Conservation (phyloP, 2,888 invertebrate species). For the Apodemia zela region DNA sequence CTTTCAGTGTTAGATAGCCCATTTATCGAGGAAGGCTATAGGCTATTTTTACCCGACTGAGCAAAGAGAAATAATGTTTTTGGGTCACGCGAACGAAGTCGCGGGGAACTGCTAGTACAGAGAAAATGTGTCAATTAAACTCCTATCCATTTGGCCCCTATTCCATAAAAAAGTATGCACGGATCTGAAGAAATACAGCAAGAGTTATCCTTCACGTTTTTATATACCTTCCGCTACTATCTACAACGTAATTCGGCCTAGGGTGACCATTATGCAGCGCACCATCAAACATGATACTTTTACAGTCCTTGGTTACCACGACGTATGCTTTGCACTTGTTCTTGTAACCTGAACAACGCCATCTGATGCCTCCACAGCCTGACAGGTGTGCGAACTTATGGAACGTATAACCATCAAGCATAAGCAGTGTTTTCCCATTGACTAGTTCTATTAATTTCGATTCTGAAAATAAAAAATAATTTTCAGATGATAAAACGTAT, state of each 20-base stretch:
- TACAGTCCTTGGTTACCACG: conserved; percentile 12
- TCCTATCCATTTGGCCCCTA: no score
- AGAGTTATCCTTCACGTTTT: no score
- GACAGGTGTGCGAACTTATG: conserved; percentile 28
- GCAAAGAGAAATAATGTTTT: no score
- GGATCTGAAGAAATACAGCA: no score
- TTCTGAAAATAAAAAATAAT: background rate
- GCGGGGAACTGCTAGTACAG: no score
- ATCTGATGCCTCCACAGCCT: conserved; percentile 27
- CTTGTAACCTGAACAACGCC: conserved; percentile 34
- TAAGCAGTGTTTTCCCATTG: conserved; percentile 35
- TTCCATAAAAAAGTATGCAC: no score
- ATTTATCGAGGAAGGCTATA: no score
- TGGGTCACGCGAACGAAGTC: no score
- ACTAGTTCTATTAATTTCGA: conserved; percentile 24
- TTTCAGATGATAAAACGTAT: no score
- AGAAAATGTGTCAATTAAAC: no score
- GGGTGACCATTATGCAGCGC: background rate
- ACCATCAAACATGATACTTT: background rate
- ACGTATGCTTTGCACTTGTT: conserved; percentile 27
- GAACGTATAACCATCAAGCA: conserved; percentile 36
- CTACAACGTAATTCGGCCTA: background rate
- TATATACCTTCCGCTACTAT: conserved; percentile 15
- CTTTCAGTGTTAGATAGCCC: no score
- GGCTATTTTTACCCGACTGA: no score